Base-by-base conservation (phyloP, 2,797 vertebrate genomes). In the Clarias laeviceps region DNA sequence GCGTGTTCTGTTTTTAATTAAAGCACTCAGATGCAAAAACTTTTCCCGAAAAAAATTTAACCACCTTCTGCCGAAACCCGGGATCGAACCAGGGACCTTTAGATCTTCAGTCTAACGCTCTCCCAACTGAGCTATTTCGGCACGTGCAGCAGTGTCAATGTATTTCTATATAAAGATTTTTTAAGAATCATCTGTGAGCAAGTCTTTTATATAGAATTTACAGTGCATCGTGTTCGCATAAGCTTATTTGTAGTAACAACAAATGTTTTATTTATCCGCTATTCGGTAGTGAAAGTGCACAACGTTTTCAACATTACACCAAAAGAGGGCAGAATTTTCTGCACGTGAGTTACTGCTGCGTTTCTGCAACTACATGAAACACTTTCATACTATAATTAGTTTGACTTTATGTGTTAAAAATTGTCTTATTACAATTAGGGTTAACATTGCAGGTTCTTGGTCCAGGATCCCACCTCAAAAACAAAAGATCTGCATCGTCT, bases 31-130 rank as follows among this genome's bases (percentile, higher is more conserved):
- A 69, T 5, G 12, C 11, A 72, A 73, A 50, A n/a, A 50, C 5
- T 27, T n/a, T 0, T 45, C 9, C 5, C 0, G 1, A 34, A 20
- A 2, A 68, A 81, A 2, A 0, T 4, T 0, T 2, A 22, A 29
- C 65, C 8, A 0, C 1, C 45, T 0, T 0, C n/a, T 83, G 90
- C 85, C 85, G 88, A 86, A 91, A 90, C 61, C 74, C 87, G 90
- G 91, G 91, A 92, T 92, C 90, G 91, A 92, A 92, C 91, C 91
- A 92, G 91, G 90, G 91, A 92, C 91, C 89, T 92, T 92, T 87
- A 90, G 85, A 87, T 81, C 89, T 93, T 91, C 89, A 91, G 91
- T 92, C 91, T 90, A 91, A 89, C 89, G 81, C 90, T 88, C 88
- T 89, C 88, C 82, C 76, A 91, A 89, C 84, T 88, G 90, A 88